Percentiles rank a stretch among this genome's conserved stretches.
phyloP scores from a whole-genome alignment of 2,888 invertebrate genomes.

The Drosophila putrida region DNA sequence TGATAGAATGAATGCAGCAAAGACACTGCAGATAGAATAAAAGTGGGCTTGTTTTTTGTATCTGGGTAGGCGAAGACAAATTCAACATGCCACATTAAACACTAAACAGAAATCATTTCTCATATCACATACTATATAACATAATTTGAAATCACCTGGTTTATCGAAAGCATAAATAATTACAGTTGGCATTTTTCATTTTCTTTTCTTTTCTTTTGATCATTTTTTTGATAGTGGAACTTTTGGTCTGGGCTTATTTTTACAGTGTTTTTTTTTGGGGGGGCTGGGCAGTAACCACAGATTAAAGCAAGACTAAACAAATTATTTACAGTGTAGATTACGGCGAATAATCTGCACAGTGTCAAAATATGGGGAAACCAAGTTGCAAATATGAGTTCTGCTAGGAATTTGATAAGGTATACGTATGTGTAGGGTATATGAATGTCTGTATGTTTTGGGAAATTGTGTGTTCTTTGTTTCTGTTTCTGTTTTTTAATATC shows the following conservation, averaged over 20 bases:
- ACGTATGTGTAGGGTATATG: constrained; percentile 9
- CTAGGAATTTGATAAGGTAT: constrained; percentile 13
- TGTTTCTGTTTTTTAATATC: constrained; percentile 90
- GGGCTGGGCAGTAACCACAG: constrained; percentile 41
- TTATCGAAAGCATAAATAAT: constrained; percentile 74
- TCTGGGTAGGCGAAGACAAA: constrained; percentile 64
- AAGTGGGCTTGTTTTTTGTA: constrained; percentile 42
- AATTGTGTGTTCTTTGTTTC: constrained; percentile 34
- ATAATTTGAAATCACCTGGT: constrained; percentile 74
- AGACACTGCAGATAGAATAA: constrained; percentile 29
- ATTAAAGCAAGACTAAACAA: constrained; percentile 59
- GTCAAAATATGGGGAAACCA: constrained; percentile 3
- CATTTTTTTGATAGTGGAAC: constrained; percentile 42
- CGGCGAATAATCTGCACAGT: constrained; percentile 36
- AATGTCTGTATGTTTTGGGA: constrained; percentile 23
- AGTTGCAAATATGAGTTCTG: constrained; percentile 15
- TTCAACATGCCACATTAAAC: constrained; percentile 75
- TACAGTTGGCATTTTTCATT: constrained; percentile 67
- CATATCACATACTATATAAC: constrained; percentile 45
- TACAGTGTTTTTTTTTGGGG: constrained; percentile 57
- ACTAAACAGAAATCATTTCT: constrained; percentile 47
- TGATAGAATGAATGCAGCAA: constrained; percentile 36
- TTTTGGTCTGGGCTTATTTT: constrained; percentile 61
- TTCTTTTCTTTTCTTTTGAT: constrained; percentile 39
- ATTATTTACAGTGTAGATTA: constrained; percentile 77